Conservation (phyloP, 2,113 vertebrate species). For the Mesocricetus auratus region DNA sequence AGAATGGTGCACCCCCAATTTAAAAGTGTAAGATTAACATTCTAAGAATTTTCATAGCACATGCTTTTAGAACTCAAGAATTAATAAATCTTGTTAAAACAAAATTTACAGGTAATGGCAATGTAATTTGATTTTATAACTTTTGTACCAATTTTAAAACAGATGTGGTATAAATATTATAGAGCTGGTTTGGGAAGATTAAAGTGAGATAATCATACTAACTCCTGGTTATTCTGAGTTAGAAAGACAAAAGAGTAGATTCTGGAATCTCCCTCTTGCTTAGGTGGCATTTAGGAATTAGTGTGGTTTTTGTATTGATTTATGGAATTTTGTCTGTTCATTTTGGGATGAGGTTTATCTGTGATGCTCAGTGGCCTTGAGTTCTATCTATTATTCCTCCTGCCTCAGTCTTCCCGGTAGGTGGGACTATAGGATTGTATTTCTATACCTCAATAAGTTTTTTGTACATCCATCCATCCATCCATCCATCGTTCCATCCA, state of each 20-base stretch:
- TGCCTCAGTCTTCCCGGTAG: neutral
- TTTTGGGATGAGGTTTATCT: neutral
- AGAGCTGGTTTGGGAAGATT: neutral
- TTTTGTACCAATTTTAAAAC: neutral
- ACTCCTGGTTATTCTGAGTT: neutral
- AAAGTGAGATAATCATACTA: neutral
- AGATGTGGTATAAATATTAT: neutral
- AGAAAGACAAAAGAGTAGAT: neutral
- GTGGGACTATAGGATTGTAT: neutral
- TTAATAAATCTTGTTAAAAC: neutral
- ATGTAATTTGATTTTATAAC: neutral
- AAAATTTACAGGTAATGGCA: neutral
- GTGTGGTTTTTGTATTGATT: neutral
- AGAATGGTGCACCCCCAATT: neutral
- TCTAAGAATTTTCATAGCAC: neutral
- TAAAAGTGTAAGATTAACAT: neutral
- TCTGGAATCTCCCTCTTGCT: neutral
- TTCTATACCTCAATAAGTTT: neutral
- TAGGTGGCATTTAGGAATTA: neutral
- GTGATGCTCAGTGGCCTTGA: too few species aligned
- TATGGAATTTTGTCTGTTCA: neutral
- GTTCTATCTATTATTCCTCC: neutral
- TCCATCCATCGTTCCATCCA: neutral
- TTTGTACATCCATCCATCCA: neutral
- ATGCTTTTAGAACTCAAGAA: neutral